Percentiles rank a stretch among this genome's conserved stretches.
Conservation (phyloP, 2,797 vertebrate species). For the Lutjanus argentimaculatus region DNA sequence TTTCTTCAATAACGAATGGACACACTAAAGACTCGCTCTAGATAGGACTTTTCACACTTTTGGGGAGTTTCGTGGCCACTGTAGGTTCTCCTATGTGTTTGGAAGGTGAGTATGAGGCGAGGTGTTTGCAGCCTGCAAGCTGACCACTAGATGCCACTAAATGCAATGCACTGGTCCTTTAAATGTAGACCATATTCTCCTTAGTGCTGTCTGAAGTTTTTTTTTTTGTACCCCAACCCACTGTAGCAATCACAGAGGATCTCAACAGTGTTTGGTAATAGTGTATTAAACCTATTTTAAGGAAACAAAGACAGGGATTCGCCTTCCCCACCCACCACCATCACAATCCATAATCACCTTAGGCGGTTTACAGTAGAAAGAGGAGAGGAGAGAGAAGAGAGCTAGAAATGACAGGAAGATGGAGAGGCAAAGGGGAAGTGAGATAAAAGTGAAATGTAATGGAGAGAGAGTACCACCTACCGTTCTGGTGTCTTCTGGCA, state of each 20-base stretch:
- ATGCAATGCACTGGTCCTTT: no score
- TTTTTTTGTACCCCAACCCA: background rate
- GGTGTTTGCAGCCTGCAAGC: no score
- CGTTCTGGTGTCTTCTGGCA: slow-evolving; percentile 76
- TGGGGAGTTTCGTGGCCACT: no score
- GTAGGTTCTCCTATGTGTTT: no score
- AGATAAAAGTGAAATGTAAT: slow-evolving; percentile 80
- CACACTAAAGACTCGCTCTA: no score
- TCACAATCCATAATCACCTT: slow-evolving; percentile 75
- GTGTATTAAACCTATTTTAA: slow-evolving; percentile 75
- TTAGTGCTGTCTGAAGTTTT: background rate
- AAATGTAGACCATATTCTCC: slow-evolving; percentile 33
- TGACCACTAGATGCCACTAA: no score
- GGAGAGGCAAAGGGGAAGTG: slow-evolving; percentile 74
- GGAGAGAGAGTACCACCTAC: slow-evolving; percentile 81
- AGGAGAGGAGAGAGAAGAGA: slow-evolving; percentile 51
- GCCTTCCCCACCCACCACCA: slow-evolving; percentile 65
- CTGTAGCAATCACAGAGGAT: slow-evolving; percentile 46
- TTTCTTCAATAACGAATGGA: no score
- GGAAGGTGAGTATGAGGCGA: no score
- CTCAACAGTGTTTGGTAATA: slow-evolving; percentile 54
- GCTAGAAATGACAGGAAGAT: slow-evolving; percentile 72
- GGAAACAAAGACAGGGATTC: slow-evolving; percentile 74
- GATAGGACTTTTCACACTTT: no score
- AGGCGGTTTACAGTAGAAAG: slow-evolving; percentile 73